phyloP scores from a whole-genome alignment of 2,113 vertebrate species.

The Falcunculus frontatus region DNA sequence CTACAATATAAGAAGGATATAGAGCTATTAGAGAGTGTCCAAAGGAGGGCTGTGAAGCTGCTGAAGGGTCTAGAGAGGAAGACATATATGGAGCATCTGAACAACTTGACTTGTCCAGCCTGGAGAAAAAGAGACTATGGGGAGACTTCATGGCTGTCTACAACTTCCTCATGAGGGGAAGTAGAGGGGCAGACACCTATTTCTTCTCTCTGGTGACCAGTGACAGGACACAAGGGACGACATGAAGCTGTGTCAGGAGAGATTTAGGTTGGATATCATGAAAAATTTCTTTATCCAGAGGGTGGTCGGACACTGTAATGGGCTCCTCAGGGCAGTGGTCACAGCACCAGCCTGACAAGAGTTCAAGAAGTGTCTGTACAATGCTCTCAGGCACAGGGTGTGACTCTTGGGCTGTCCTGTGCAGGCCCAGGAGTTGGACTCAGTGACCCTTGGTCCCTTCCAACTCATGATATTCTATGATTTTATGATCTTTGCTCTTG shows the following conservation, averaged over 20 bases:
- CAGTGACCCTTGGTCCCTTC: background rate
- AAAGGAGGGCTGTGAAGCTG: background rate
- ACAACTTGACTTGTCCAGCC: background rate
- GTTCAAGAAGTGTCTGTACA: fast-evolving
- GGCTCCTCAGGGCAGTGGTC: background rate
- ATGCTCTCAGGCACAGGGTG: background rate
- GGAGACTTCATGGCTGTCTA: background rate
- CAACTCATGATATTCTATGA: background rate
- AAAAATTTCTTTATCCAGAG: background rate
- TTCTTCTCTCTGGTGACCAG: background rate
- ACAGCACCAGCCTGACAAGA: background rate
- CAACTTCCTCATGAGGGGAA: background rate
- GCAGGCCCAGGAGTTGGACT: background rate
- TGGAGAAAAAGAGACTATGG: background rate
- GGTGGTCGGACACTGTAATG: background rate
- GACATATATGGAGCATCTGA: background rate
- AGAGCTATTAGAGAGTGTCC: background rate
- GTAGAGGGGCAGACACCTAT: background rate
- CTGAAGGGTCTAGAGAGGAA: background rate
- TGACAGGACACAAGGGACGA: background rate
- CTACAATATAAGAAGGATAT: background rate
- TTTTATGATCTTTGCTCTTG: background rate
- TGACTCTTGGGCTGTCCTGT: background rate
- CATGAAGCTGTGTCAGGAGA: background rate
- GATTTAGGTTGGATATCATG: background rate